A percentile compares a stretch with the other conserved stretches of the same genome.
Evolutionary conservation across 2,888 invertebrate species (phyloP).

Genomic region (Eledone cirrhosa): DNA sequence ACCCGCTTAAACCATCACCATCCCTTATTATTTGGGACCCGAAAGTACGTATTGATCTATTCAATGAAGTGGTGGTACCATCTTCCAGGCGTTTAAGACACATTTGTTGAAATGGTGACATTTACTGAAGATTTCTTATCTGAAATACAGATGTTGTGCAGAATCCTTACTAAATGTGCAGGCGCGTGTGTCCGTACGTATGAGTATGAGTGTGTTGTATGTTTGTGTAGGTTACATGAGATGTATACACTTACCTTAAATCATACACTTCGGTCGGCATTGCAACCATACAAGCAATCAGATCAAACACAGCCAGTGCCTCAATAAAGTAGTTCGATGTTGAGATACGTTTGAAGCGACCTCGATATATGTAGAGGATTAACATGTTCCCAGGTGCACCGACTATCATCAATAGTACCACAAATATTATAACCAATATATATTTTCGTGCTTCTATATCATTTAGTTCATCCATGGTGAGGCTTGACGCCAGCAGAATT

Average conservation of each 20-base stretch:
- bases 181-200: too few species aligned
- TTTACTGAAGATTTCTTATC: too few species aligned
- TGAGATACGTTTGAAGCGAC: slow-evolving; percentile 50
- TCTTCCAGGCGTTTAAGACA: too few species aligned
- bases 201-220: too few species aligned
- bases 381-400: slow-evolving; percentile 52
- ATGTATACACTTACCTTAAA: slow-evolving; percentile 31
- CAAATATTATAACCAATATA: slow-evolving; percentile 51
- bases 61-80: too few species aligned
- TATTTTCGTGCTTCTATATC: slow-evolving; percentile 46
- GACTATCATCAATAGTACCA: slow-evolving; percentile 46
- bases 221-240: too few species aligned
- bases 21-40: too few species aligned
- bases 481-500: neutral
- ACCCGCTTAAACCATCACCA: too few species aligned
- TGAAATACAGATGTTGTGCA: too few species aligned
- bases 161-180: too few species aligned
- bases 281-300: slow-evolving; percentile 51
- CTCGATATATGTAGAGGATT: slow-evolving; percentile 51
- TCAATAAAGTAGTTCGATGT: slow-evolving; percentile 56
- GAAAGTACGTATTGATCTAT: too few species aligned
- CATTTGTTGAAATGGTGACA: too few species aligned
- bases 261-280: slow-evolving; percentile 56
- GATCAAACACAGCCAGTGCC: slow-evolving; percentile 56
- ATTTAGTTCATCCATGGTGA: slow-evolving; percentile 39